Conservation (phyloP, 2,797 vertebrate species). For the Enteromius trimaculatus region DNA sequence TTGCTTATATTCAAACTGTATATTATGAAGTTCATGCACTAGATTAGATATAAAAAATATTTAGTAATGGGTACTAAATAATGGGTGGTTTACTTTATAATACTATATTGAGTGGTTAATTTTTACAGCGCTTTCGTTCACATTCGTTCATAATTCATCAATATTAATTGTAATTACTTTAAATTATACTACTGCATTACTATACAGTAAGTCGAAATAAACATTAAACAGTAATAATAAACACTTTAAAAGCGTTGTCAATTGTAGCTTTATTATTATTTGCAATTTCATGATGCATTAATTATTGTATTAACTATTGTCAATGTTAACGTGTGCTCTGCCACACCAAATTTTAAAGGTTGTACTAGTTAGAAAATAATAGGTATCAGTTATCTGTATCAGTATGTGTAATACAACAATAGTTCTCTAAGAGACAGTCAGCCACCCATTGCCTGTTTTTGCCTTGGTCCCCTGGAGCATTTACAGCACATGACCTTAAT, state of each 20-base stretch:
- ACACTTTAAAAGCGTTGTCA: not conserved
- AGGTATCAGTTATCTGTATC: not conserved
- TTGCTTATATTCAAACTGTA: not conserved
- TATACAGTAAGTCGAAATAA: not conserved
- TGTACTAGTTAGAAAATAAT: not conserved
- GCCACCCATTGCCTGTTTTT: constrained; percentile 27
- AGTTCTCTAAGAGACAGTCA: not conserved
- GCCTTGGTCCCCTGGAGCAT: constrained; percentile 27
- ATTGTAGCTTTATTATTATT: not conserved
- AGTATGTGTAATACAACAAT: not conserved
- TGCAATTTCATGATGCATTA: not conserved
- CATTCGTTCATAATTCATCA: not conserved
- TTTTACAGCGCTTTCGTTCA: not conserved
- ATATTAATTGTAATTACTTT: not conserved
- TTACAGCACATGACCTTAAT: constrained; percentile 54
- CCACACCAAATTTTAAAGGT: not conserved
- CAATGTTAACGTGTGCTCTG: not conserved
- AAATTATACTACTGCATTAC: not conserved
- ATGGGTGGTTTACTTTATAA: not conserved
- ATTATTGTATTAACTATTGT: not conserved
- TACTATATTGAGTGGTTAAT: too few species aligned
- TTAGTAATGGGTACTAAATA: not conserved
- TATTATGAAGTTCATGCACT: not conserved
- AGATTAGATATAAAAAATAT: not conserved
- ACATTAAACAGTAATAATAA: not conserved